These are phyloP conservation scores for Aphaenogaster ashmeadi DNA, from an alignment of 1,140 invertebrate genomes.

Conservation along the genomic window DNA sequence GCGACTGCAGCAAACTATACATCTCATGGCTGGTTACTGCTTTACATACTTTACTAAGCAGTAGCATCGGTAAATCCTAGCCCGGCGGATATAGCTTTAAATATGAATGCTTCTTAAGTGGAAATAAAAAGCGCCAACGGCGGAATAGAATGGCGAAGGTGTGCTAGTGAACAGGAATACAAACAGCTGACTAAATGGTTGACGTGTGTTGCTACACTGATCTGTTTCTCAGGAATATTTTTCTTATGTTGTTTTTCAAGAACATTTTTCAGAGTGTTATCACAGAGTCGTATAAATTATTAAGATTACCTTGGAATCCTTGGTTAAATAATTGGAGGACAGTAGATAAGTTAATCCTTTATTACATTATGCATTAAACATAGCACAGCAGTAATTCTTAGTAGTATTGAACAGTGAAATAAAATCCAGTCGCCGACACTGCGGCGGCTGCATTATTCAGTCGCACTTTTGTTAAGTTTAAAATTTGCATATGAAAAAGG, in stretches of 20 bases:
- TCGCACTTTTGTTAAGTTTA: conserved; percentile 79
- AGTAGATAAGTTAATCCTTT: neutral
- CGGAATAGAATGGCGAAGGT: conserved; percentile 26
- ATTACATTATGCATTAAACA: neutral
- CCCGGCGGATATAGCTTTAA: conserved; percentile 79
- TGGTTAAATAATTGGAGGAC: neutral
- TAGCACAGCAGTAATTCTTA: neutral
- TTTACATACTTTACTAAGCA: conserved; percentile 70
- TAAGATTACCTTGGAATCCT: neutral
- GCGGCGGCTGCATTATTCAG: conserved; percentile 75
- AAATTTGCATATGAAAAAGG: conserved; percentile 82
- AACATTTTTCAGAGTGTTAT: neutral
- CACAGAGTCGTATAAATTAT: no score
- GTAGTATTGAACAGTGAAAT: conserved; percentile 73
- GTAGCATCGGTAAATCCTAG: conserved; percentile 75
- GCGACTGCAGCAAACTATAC: conserved; percentile 56
- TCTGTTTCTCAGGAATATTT: neutral
- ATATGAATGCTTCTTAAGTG: conserved; percentile 83
- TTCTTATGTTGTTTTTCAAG: neutral
- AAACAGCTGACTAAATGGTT: conserved; percentile 36
- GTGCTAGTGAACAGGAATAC: conserved; percentile 32
- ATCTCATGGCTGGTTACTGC: conserved; percentile 50
- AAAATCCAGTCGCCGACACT: conserved; percentile 76
- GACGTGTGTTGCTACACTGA: neutral
- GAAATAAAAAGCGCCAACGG: conserved; percentile 77